These are phyloP conservation scores for Pseudomugil gertrudae DNA, from an alignment of 2,797 vertebrate species.

Conservation along the genomic window DNA sequence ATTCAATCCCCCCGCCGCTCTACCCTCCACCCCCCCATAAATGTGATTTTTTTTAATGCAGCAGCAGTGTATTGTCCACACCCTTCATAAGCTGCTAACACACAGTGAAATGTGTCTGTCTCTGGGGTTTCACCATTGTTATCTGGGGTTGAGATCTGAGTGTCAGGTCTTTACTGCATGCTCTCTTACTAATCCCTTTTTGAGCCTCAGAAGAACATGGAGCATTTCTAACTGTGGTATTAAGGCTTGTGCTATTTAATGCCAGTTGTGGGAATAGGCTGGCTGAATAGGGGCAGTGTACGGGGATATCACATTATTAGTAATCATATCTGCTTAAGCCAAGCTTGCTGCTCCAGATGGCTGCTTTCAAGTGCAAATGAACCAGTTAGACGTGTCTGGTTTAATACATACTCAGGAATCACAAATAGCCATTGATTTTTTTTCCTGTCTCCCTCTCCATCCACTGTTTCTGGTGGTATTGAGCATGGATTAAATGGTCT, in stretches of 20 bases:
- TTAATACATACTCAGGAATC: conserved; percentile 99
- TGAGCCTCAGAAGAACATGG: conserved; percentile 72
- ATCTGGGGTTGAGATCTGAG: conserved; percentile 74
- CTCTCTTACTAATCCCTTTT: conserved; percentile 80
- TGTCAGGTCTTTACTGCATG: conserved; percentile 80
- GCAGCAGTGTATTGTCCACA: conserved; percentile 70
- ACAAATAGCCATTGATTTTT: conserved; percentile 99
- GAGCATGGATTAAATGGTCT: conserved; percentile 99
- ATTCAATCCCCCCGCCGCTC: conserved; percentile 51
- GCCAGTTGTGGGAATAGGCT: conserved; percentile 95
- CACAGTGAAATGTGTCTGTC: conserved; percentile 60
- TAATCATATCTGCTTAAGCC: conserved; percentile 99
- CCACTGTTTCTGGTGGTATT: conserved; percentile 98
- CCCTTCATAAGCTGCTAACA: conserved; percentile 68
- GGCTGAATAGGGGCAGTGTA: conserved; percentile 96
- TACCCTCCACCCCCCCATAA: conserved; percentile 42
- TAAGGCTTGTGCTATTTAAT: conserved; percentile 90
- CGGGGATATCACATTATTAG: conserved; percentile 99
- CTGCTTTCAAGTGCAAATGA: conserved; percentile 99
- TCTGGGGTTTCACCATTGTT: conserved; percentile 68
- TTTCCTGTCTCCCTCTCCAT: conserved; percentile 87
- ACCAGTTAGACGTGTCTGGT: conserved; percentile 99
- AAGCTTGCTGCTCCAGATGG: conserved; percentile 99
- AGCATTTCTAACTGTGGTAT: conserved; percentile 75
- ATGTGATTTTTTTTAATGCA: conserved; percentile 71